These are phyloP conservation scores for Carcinoscorpius rotundicauda DNA, from an alignment of 1,140 invertebrate genomes.

Conservation along the genomic window DNA sequence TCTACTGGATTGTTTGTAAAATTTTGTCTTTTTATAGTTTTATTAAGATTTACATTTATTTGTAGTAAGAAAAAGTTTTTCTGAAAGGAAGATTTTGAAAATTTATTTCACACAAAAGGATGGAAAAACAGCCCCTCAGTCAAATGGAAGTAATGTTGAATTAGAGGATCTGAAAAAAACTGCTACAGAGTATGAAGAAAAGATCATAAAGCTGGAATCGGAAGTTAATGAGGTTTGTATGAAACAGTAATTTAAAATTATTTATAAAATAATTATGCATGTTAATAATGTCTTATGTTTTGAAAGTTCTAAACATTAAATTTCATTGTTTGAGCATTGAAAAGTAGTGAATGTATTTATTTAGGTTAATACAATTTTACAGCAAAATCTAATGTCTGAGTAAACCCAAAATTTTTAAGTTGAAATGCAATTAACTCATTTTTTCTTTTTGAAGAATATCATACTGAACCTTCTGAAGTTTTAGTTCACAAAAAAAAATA, in stretches of 20 bases:
- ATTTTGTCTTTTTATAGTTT: too few relatives aligned
- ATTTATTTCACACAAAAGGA: not conserved
- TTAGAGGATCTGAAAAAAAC: conserved; percentile 20
- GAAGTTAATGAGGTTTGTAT: conserved; percentile 51
- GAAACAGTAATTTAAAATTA: not conserved
- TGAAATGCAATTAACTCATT: not conserved
- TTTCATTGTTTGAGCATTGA: too few relatives aligned
- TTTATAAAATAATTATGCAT: too few relatives aligned
- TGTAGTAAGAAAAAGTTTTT: too few relatives aligned
- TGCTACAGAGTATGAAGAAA: conserved; percentile 60
- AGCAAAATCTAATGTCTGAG: too few relatives aligned
- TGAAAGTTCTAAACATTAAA: too few relatives aligned
- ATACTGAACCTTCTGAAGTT: not conserved
- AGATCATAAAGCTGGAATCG: conserved; percentile 64
- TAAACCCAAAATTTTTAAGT: not conserved
- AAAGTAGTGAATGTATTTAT: too few relatives aligned
- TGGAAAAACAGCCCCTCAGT: not conserved
- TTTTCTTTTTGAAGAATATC: not conserved
- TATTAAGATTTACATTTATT: too few relatives aligned
- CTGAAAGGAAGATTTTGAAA: too few relatives aligned
- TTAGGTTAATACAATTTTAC: too few relatives aligned
- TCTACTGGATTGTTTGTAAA: too few relatives aligned
- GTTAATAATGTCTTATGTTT: too few relatives aligned
- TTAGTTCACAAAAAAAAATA: conserved; percentile 1
- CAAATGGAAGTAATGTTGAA: conserved; percentile 4